Base-by-base conservation (phyloP, 2,888 invertebrate genomes). In the Cataglyphis cursor region DNA sequence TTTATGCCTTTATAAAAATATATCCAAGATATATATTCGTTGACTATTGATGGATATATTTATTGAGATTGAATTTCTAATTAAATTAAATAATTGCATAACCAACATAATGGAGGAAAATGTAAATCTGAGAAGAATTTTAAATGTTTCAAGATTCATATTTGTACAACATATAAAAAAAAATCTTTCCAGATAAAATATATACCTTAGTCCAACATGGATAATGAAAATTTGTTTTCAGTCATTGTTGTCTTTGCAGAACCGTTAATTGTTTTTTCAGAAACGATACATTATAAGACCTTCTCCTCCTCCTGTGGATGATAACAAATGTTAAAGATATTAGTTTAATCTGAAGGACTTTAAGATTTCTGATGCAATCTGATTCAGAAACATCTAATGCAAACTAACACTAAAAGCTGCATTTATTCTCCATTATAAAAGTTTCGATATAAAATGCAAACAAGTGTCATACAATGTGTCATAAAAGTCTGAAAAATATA, bases 21-120 rank as follows among this genome's bases (percentile, higher is more conserved):
- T 64, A 81, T 57, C 24, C 3, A 21, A 31, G 3, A 57, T 35
- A 35, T 35, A 35, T 35, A 35, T 75, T 65, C 8, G 41, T 54
- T 21, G 41, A 12, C 21, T 6, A 31, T 57, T 65, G 31, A 31
- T 24, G 41, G 8, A 38, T 35, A 62, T 75, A 24, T 57, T 51
- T 74, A 10, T 57, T 48, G 44, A 35, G n/a, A 31, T 82, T 81
- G 54, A 88, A 66, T 76, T 85, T 73, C 74, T 75, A 83, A 81
- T 65, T 68, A 24, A 61, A 83, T 65, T 76, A 44, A 84, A 83
- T 5, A 80, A 74, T 78, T 57, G 62, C 75, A 76, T 83, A 88
- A 73, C 80, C 87, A 89, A 72, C 89, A 88, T 89, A 87, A 82
- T 87, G 83, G 72, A 81, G 73, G 76, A 86, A 85, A 86, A 84